A percentile compares a stretch with the other conserved stretches of the same genome.
phyloP scores from a whole-genome alignment of 2,888 invertebrate species.

The Scaptomyza reducta region DNA sequence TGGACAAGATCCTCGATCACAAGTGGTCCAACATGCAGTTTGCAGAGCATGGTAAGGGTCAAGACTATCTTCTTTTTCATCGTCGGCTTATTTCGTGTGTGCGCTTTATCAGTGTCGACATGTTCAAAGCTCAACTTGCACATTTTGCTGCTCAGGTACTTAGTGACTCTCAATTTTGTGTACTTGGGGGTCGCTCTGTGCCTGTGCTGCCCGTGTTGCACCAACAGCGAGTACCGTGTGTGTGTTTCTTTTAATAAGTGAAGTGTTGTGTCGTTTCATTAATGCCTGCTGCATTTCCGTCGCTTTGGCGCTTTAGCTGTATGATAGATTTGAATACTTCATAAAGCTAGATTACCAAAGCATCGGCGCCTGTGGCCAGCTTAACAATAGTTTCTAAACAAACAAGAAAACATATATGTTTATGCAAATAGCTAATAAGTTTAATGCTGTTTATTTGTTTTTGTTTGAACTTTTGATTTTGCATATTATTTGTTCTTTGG shows the following conservation, averaged over 20 bases:
- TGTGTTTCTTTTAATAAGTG: background rate
- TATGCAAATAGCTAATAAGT: background rate
- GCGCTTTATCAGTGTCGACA: slow-evolving; percentile 5
- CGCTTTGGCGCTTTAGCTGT: slow-evolving; percentile 96
- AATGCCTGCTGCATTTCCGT: slow-evolving; percentile 85
- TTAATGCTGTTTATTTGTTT: slow-evolving; percentile 24
- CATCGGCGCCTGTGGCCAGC: slow-evolving; percentile 85
- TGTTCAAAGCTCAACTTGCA: slow-evolving; percentile 13
- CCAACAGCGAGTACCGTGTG: slow-evolving; percentile 8
- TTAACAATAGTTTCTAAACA: background rate
- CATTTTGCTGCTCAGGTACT: slow-evolving; percentile 89
- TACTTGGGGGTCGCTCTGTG: slow-evolving; percentile 84
- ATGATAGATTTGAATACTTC: slow-evolving; percentile 89
- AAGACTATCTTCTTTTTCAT: background rate
- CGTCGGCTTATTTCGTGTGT: background rate
- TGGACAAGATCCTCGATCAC: slow-evolving; percentile 89
- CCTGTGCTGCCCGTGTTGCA: slow-evolving; percentile 66
- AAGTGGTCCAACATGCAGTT: slow-evolving; percentile 88
- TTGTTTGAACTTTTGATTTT: slow-evolving; percentile 62
- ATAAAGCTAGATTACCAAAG: slow-evolving; percentile 99
- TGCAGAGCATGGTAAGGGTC: slow-evolving; percentile 83
- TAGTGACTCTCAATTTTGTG: slow-evolving; percentile 90
- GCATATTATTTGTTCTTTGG: slow-evolving; percentile 88
- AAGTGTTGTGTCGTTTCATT: background rate
- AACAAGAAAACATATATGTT: no score